Conservation (phyloP, 2,797 vertebrate species). For the Labroides dimidiatus region DNA sequence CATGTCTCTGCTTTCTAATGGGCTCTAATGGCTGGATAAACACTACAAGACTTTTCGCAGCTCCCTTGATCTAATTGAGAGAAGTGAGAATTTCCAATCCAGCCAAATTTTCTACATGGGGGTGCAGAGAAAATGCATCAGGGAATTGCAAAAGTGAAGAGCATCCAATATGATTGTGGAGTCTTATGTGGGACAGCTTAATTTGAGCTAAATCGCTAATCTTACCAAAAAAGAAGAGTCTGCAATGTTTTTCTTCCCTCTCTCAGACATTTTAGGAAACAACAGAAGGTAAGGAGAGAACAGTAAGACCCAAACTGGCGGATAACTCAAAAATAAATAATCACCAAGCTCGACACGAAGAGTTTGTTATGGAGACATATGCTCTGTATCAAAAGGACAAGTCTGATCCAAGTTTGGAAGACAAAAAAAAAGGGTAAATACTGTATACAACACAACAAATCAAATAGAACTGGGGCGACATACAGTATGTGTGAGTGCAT, state of each 20-base stretch:
- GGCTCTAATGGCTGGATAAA: constrained; percentile 73
- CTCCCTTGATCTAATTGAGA: constrained; percentile 75
- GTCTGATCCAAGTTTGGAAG: constrained; percentile 34
- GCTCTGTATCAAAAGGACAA: constrained; percentile 55
- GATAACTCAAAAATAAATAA: constrained; percentile 59
- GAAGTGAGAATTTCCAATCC: constrained; percentile 60
- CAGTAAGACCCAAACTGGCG: constrained; percentile 62
- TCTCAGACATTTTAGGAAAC: constrained; percentile 62
- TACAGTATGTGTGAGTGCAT: not conserved
- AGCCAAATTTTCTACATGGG: constrained; percentile 56
- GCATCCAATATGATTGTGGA: constrained; percentile 32
- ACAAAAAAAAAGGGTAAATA: constrained; percentile 5
- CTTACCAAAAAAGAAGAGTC: constrained; percentile 22
- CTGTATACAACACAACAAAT: constrained; percentile 24
- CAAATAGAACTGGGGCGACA: constrained; percentile 23
- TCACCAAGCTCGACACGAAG: constrained; percentile 52
- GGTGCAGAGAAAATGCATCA: constrained; percentile 37
- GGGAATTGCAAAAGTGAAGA: constrained; percentile 46
- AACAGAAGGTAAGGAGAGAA: constrained; percentile 71
- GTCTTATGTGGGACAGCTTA: constrained; percentile 52
- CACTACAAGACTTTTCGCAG: constrained; percentile 62
- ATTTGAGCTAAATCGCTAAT: constrained; percentile 69
- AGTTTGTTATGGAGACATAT: constrained; percentile 60
- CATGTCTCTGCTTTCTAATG: constrained; percentile 66
- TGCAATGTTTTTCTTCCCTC: constrained; percentile 44